Conservation (phyloP, 2,797 vertebrate species). For the Amphiprion clarkii region DNA sequence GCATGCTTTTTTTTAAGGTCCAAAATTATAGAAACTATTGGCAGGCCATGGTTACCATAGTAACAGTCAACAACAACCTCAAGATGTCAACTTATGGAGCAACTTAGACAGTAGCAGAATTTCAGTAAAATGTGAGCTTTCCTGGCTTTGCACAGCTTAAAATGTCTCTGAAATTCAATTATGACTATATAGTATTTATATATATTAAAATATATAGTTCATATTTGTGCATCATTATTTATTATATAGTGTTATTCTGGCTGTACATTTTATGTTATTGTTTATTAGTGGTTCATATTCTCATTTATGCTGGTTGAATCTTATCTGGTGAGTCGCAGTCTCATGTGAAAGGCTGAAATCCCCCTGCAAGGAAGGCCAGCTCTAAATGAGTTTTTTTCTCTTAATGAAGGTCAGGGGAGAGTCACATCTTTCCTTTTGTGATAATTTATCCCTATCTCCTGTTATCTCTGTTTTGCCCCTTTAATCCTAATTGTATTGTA, state of each 20-base stretch:
- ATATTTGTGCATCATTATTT: neutral
- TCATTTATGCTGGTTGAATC: slow-evolving; percentile 59
- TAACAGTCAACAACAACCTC: slow-evolving; percentile 3
- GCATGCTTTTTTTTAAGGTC: neutral
- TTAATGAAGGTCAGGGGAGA: slow-evolving; percentile 90
- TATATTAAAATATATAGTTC: neutral
- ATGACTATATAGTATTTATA: neutral
- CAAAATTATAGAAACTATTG: neutral
- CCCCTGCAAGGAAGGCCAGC: slow-evolving; percentile 72
- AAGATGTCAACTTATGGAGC: neutral
- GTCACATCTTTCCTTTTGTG: slow-evolving; percentile 86
- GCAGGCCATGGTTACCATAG: slow-evolving; percentile 2
- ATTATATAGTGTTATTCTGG: neutral
- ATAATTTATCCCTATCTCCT: slow-evolving; percentile 90
- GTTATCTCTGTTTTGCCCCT: slow-evolving; percentile 87
- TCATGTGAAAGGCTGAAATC: slow-evolving; percentile 74
- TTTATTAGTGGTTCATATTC: slow-evolving; percentile 49
- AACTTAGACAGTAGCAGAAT: neutral
- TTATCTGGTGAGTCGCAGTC: slow-evolving; percentile 76
- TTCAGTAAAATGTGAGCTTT: neutral
- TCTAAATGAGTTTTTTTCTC: slow-evolving; percentile 79
- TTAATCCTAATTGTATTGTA: slow-evolving; percentile 92
- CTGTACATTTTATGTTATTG: slow-evolving; percentile 40
- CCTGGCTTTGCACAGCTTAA: too few species aligned
- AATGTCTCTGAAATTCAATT: neutral